These are phyloP conservation scores for Oedothorax gibbosus DNA, from an alignment of 1,140 invertebrate genomes.

Conservation along the genomic window DNA sequence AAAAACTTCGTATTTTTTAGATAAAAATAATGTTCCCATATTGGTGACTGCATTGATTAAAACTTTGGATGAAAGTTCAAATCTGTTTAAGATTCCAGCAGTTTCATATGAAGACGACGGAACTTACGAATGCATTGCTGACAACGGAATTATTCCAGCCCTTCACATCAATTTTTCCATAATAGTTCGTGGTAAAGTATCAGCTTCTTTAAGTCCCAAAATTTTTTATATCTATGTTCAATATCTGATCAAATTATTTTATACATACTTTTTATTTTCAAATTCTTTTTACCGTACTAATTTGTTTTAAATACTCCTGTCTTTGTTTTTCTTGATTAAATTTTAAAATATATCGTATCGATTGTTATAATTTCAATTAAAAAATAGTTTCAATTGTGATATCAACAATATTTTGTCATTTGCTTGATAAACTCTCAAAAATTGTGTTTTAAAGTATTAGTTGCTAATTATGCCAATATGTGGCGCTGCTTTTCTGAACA, in stretches of 20 bases:
- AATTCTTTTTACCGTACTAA: neutral
- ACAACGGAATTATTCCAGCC: conserved; percentile 17
- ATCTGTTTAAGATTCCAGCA: neutral
- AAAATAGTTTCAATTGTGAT: neutral
- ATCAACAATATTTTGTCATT: neutral
- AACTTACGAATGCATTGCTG: conserved; percentile 36
- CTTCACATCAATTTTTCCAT: conserved; percentile 32
- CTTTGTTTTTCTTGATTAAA: neutral
- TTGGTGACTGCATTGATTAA: no score
- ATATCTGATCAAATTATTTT: no score
- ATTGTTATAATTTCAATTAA: neutral
- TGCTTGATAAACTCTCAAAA: no score
- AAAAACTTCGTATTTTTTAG: neutral
- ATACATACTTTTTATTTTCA: no score
- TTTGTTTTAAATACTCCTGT: neutral
- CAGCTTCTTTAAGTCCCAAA: neutral
- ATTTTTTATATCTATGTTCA: neutral
- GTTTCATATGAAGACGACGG: conserved; percentile 35
- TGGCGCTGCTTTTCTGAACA: conserved; percentile 23
- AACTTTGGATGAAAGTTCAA: neutral
- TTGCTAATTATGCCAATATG: conserved; percentile 10
- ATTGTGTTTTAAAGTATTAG: neutral
- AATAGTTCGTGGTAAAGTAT: conserved; percentile 31
- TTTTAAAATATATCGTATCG: neutral
- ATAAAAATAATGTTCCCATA: neutral